Conservation (phyloP, 2,113 vertebrate species). For the Scytalopus superciliaris region DNA sequence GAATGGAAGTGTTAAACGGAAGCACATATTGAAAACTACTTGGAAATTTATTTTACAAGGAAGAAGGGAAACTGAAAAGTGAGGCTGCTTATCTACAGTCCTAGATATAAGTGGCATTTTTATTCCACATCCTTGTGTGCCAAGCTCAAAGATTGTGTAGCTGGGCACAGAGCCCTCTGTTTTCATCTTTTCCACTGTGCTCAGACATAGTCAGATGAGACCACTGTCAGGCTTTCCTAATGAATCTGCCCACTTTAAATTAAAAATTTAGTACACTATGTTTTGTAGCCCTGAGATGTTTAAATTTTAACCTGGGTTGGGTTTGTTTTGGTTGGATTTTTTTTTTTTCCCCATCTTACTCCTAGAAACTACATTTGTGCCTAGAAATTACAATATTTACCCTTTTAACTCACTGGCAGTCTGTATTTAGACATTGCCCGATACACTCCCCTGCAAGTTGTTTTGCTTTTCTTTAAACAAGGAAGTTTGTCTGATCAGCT, state of each 20-base stretch:
- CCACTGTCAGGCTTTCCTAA: slow-evolving; percentile 2
- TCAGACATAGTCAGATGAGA: slow-evolving; percentile 1
- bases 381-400: slow-evolving; percentile 32
- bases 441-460: not conserved
- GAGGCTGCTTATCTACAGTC: not conserved
- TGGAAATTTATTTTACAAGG: not conserved
- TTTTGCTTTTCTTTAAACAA: not conserved
- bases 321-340: not conserved
- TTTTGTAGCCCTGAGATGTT: slow-evolving; percentile 19
- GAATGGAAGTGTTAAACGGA: not conserved
- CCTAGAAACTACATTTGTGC: slow-evolving; percentile 35
- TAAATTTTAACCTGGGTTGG: slow-evolving; percentile 38
- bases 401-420: not conserved
- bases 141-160: not conserved
- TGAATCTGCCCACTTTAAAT: slow-evolving; percentile 19
- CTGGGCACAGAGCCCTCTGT: not conserved
- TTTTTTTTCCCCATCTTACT: not conserved
- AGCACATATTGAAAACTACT: not conserved
- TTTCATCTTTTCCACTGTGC: not conserved
- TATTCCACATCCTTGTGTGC: not conserved
- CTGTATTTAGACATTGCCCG: not conserved
- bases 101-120: not conserved
- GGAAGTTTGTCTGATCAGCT: not conserved
- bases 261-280: slow-evolving; percentile 40
- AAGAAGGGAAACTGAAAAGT: not conserved